Evolutionary conservation across 2,888 invertebrate genomes (phyloP).

Genomic region (Agriopis marginaria): DNA sequence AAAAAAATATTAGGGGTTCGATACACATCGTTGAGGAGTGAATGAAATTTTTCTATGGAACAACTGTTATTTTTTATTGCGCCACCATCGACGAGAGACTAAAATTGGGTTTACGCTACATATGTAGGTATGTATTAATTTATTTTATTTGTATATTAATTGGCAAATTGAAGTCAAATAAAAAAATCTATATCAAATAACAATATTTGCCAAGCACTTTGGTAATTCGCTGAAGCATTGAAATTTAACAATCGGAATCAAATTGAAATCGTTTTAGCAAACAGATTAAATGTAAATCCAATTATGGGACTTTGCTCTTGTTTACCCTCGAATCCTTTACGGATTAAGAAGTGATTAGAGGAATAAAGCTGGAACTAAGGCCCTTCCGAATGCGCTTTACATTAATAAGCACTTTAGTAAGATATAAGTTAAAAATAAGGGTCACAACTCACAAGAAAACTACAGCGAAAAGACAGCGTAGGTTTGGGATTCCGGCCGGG

Average conservation of each 20-base stretch:
- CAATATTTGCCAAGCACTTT: slow-evolving; percentile 20
- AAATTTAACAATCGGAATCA: slow-evolving; percentile 22
- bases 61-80: no score
- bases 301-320: slow-evolving; percentile 24
- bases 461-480: no score
- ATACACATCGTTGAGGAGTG: no score
- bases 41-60: no score
- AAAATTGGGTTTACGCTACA: no score
- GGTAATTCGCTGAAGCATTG: slow-evolving; percentile 21
- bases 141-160: background rate
- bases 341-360: slow-evolving; percentile 18
- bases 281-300: slow-evolving; percentile 32
- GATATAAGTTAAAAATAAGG: slow-evolving; percentile 1
- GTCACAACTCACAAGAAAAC: background rate
- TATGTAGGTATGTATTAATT: no score
- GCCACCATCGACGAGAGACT: no score
- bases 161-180: background rate
- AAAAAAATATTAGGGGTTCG: no score
- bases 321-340: slow-evolving; percentile 21
- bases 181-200: slow-evolving; percentile 16
- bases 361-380: slow-evolving; percentile 10
- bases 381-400: slow-evolving; percentile 10
- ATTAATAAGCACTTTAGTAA: background rate
- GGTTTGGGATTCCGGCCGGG: no score
- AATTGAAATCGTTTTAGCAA: slow-evolving; percentile 25